phyloP scores from a whole-genome alignment of 1,140 invertebrate species.

The Lasioglossum baleicum region DNA sequence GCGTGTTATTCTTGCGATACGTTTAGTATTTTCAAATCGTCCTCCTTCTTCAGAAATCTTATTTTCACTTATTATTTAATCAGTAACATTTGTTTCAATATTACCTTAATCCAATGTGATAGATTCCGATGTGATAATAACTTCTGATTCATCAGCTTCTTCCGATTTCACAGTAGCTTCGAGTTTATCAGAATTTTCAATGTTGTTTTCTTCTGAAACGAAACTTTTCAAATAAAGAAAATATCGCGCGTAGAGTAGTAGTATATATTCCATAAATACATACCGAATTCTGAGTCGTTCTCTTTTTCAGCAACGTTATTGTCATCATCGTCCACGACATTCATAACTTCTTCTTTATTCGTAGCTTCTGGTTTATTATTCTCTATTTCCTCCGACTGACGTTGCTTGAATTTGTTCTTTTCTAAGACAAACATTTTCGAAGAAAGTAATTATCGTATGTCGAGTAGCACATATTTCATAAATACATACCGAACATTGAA shows the following conservation, averaged over 20 bases:
- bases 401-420: constrained; percentile 76
- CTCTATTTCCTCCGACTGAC: constrained; percentile 24
- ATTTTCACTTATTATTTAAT: neutral
- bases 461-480: constrained; percentile 25
- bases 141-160: neutral
- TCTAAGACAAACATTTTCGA: constrained; percentile 62
- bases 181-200: neutral
- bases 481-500: constrained; percentile 86
- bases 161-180: neutral
- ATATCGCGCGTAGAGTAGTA: no score
- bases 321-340: neutral
- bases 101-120: neutral
- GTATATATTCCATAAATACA: no score
- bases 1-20: constrained; percentile 33
- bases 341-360: neutral
- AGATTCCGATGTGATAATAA: neutral
- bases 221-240: neutral
- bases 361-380: neutral
- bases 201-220: constrained; percentile 42
- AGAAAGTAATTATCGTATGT: neutral
- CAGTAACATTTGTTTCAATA: neutral
- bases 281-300: no score
- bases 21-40: constrained; percentile 1
- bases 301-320: no score
- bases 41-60: neutral